These are phyloP conservation scores for Ellobium chinense DNA, from an alignment of 2,888 invertebrate genomes.

Conservation along the genomic window DNA sequence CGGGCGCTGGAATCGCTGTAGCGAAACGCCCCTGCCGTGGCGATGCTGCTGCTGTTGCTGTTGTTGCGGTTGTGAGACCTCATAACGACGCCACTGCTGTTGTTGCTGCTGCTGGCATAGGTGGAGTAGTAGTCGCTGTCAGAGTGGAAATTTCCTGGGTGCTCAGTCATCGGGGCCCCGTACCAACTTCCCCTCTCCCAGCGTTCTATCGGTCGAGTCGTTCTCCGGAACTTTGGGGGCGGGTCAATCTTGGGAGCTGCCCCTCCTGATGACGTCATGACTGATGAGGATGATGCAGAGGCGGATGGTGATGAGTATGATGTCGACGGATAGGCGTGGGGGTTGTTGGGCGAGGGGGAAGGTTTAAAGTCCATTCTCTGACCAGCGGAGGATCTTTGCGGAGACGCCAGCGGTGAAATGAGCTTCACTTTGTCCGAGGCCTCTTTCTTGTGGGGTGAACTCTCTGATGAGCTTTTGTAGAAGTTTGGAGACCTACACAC, in stretches of 20 bases:
- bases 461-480: constrained; percentile 8
- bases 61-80: constrained; percentile 19
- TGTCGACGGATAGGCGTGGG: not conserved
- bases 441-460: constrained; percentile 48
- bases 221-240: constrained; percentile 66
- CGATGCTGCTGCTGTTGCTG: constrained; percentile 26
- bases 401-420: constrained; percentile 54
- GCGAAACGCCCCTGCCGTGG: constrained; percentile 15
- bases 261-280: not conserved
- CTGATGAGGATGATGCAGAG: not conserved
- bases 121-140: constrained; percentile 70
- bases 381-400: constrained; percentile 43
- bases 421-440: constrained; percentile 55
- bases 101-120: constrained; percentile 58
- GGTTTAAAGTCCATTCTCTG: constrained; percentile 29
- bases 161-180: constrained; percentile 48
- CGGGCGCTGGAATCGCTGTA: constrained; percentile 46
- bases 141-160: constrained; percentile 55
- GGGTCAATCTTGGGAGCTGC: constrained; percentile 68
- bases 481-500: constrained; percentile 23
- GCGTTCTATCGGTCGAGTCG: constrained; percentile 58
- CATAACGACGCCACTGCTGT: constrained; percentile 25
- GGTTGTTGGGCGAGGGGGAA: not conserved
- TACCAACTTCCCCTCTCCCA: constrained; percentile 52
- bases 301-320: constrained; percentile 9